These are phyloP conservation scores for Ceyx erithaca DNA, from an alignment of 2,797 vertebrate genomes.

Conservation along the genomic window DNA sequence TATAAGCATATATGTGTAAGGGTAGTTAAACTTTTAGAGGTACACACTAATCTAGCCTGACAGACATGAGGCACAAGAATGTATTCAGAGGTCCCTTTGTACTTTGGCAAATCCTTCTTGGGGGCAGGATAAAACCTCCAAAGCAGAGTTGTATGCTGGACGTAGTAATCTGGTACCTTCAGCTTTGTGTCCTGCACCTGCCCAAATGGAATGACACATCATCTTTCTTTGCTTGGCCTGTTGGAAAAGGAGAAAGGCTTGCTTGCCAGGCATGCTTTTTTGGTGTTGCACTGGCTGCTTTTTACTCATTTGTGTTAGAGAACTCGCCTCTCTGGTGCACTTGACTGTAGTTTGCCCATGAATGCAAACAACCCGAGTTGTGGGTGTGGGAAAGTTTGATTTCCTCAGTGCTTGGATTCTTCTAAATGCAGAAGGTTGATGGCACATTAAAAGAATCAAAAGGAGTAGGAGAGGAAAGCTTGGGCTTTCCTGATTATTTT, in stretches of 20 bases:
- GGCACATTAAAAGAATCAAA: background rate
- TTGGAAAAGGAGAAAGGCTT: background rate
- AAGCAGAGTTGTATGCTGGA: background rate
- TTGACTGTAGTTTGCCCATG: background rate
- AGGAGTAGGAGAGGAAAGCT: background rate
- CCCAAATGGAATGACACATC: background rate
- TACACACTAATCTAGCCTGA: background rate
- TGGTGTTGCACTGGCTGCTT: background rate
- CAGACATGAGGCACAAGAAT: background rate
- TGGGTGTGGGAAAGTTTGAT: conserved; percentile 29
- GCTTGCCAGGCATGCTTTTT: background rate
- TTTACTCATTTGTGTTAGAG: background rate
- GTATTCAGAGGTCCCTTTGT: background rate
- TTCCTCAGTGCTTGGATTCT: background rate
- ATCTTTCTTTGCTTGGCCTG: background rate
- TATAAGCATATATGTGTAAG: background rate
- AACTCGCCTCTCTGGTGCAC: background rate
- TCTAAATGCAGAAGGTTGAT: background rate
- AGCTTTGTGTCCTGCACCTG: background rate
- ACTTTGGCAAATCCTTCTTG: background rate
- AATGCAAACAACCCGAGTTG: conserved; percentile 25
- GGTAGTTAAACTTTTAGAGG: background rate
- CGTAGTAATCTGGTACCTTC: background rate
- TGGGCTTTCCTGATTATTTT: background rate
- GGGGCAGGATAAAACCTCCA: conserved; percentile 2